Percentiles rank a stretch among this genome's conserved stretches.
phyloP scores from a whole-genome alignment of 30 jellyfish, hydroid and myxozoan species.

The Rhopilema esculentum region DNA sequence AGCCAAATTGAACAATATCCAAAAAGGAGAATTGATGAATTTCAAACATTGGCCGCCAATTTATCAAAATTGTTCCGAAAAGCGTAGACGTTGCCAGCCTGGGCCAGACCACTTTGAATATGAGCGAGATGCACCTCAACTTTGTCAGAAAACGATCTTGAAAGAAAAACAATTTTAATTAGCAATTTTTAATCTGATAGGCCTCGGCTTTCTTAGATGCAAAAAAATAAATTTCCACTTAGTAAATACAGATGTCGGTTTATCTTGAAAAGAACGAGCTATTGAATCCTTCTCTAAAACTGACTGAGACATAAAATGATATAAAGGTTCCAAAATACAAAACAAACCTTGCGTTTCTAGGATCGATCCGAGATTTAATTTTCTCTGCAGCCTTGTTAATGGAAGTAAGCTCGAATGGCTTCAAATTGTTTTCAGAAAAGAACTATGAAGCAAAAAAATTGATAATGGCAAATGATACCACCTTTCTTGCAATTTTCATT shows the following conservation, averaged over 20 bases:
- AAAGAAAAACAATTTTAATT: not conserved
- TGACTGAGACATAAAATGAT: no score
- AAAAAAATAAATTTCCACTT: not conserved
- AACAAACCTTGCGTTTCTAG: slow-evolving; percentile 51
- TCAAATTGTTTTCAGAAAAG: slow-evolving; percentile 67
- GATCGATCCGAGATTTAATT: slow-evolving; percentile 61
- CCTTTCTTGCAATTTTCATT: not conserved
- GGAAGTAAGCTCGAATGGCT: slow-evolving; percentile 76
- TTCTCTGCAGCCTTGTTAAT: slow-evolving; percentile 70
- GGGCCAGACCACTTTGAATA: slow-evolving; percentile 76
- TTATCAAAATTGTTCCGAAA: slow-evolving; percentile 35
- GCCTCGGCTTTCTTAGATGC: no score
- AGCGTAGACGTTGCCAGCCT: slow-evolving; percentile 73
- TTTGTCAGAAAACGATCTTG: slow-evolving; percentile 69
- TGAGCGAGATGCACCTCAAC: slow-evolving; percentile 78
- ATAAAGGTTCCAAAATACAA: no score
- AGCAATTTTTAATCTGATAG: not conserved
- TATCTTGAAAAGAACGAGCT: no score
- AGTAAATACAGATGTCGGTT: no score
- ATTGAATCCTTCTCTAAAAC: no score
- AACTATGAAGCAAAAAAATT: slow-evolving; percentile 16
- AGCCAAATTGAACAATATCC: no score
- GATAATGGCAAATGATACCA: not conserved
- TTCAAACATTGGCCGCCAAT: not conserved
- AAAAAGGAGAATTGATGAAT: no score